Base-by-base conservation (phyloP, 2,113 vertebrate genomes). In the Sylvilagus bachmani region DNA sequence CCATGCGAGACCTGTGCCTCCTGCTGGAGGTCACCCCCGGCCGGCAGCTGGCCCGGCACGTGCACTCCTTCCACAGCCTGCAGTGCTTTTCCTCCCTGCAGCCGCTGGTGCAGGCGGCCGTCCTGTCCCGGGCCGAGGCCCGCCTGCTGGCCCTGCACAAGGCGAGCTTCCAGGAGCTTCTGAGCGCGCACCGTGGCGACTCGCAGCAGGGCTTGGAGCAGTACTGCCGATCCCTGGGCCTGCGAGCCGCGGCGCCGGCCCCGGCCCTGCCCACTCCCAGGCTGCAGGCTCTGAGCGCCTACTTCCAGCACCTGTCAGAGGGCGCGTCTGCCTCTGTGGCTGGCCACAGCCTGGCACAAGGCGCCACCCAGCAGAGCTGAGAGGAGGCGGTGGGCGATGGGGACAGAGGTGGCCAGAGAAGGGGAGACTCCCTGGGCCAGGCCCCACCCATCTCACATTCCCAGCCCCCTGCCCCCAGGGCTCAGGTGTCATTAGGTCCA, bases 1-100 rank as follows among this genome's bases (percentile, higher is more conserved):
- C 97, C 36, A 83, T 97, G 95, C 95, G 98, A 1, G 94, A 97
- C 21, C 95, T 98, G 29, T 98, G 97, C 92, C 83, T 29, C 53
- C 90, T 86, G 10, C 96, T 98, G 0, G 90, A 95, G 31, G 58
- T 98, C 69, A 88, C 89, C 0, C 22, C 87, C 0, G 38, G 25
- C 0, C 85, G 78, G 0, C 21, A 79, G 0, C 1, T 25, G 0
- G 75, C 25, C n/a, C 95, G 19, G n/a, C 92, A 94, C 0, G 1
- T 92, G 69, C 86, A 93, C 62, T 71, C 95, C 31, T 97, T 98
- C 84, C 66, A 94, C 69, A 98, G 16, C 82, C 86, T 98, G 51
- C 96, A 96, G 87, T 98, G 97, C 79, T 98, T 98, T 3, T 83
- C 66, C 0, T 73, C 94, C 36, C 88, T 98, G 80, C 71, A 12